Evolutionary conservation across 2,888 invertebrate genomes (phyloP).

Genomic region (Tenodera sinensis): DNA sequence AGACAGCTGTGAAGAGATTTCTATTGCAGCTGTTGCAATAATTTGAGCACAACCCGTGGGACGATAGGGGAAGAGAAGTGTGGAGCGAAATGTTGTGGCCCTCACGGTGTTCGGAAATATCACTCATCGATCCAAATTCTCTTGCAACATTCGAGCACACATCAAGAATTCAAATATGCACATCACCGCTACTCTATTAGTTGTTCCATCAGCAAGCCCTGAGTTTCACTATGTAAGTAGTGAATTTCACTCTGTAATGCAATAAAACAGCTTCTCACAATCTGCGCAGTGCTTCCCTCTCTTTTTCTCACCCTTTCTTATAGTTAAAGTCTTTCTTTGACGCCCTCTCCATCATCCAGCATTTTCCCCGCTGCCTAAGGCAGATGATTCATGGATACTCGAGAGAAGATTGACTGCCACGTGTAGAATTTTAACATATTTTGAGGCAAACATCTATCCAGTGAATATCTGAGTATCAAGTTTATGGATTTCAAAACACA

Average conservation of each 20-base stretch:
- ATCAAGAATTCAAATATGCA: conserved; percentile 15
- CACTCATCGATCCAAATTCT: neutral
- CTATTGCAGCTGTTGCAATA: neutral
- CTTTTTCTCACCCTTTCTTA: neutral
- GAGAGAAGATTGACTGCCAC: neutral
- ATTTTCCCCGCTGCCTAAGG: neutral
- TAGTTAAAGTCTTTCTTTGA: neutral
- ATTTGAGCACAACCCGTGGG: neutral
- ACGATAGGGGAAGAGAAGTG: neutral
- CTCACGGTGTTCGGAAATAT: neutral
- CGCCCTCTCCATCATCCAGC: neutral
- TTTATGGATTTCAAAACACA: too few species aligned
- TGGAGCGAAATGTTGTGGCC: neutral
- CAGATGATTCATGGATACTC: neutral
- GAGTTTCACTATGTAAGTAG: neutral
- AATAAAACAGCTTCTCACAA: neutral
- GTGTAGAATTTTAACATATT: neutral
- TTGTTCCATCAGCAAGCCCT: neutral
- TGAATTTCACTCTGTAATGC: neutral
- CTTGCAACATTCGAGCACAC: neutral
- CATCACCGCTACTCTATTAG: neutral
- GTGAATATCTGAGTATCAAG: too few species aligned
- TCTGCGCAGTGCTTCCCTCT: neutral
- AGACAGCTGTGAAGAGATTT: neutral
- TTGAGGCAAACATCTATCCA: neutral